Percentiles rank a stretch among this genome's conserved stretches.
These are phyloP conservation scores for Toxotes jaculatrix DNA, from an alignment of 2,113 vertebrate genomes.

Conservation along the genomic window DNA sequence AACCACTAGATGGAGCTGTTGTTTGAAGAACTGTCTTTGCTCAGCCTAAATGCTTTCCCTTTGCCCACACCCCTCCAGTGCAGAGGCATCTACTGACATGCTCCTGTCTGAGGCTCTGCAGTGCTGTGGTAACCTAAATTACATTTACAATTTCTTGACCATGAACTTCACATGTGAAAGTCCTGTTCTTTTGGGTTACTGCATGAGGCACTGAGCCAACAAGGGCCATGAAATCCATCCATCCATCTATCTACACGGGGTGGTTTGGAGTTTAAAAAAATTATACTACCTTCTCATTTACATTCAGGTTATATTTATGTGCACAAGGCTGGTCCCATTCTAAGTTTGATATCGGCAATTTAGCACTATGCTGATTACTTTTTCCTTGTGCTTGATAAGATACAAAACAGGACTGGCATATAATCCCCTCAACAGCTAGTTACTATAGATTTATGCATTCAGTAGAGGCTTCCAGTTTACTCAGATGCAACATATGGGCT, in stretches of 20 bases:
- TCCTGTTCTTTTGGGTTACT: background rate
- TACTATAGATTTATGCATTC: slow-evolving; percentile 53
- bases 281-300: background rate
- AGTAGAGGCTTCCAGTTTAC: slow-evolving; percentile 34
- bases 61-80: slow-evolving; percentile 41
- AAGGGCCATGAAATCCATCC: background rate
- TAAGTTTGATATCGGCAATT: slow-evolving; percentile 4
- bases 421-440: slow-evolving; percentile 28
- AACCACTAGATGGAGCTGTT: slow-evolving; percentile 73
- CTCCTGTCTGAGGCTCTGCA: slow-evolving; percentile 37
- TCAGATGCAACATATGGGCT: slow-evolving; percentile 57
- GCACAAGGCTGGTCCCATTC: background rate
- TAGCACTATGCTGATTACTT: background rate
- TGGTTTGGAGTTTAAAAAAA: background rate
- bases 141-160: background rate
- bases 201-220: background rate
- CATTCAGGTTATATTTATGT: no score
- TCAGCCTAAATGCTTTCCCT: background rate
- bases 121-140: slow-evolving; percentile 13
- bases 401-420: background rate
- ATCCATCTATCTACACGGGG: background rate
- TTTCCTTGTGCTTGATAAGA: slow-evolving; percentile 16
- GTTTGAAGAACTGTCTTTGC: slow-evolving; percentile 48
- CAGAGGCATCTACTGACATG: slow-evolving; percentile 21
- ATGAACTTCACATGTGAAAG: background rate